Conservation (phyloP, 2,113 vertebrate species). For the Centropristis striata region DNA sequence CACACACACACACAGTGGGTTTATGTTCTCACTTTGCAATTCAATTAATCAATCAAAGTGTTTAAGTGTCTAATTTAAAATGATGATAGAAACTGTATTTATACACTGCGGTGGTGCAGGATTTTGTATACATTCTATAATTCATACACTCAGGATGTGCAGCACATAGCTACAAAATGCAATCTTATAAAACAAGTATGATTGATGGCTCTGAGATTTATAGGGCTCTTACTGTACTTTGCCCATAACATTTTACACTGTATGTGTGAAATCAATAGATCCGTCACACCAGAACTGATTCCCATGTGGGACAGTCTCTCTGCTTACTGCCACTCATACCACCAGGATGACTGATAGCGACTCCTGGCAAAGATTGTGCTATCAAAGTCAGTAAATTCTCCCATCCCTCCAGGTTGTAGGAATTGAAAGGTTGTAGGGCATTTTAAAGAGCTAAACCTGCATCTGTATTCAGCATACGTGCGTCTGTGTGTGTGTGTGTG, state of each 20-base stretch:
- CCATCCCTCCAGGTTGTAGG: conserved; percentile 28
- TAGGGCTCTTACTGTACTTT: conserved; percentile 52
- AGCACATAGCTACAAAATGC: conserved; percentile 15
- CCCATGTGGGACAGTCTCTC: conserved; percentile 45
- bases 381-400: conserved; percentile 50
- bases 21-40: background rate
- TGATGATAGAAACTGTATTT: conserved; percentile 4
- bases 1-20: conserved; percentile 16
- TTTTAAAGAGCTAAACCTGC: conserved; percentile 35
- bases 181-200: conserved; percentile 43
- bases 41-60: conserved; percentile 41
- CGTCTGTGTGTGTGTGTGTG: conserved; percentile 34
- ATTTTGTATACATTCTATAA: background rate
- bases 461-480: conserved; percentile 61
- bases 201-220: conserved; percentile 52
- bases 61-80: conserved; percentile 19
- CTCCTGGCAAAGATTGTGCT: conserved; percentile 9
- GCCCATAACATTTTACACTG: conserved; percentile 22
- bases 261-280: conserved; percentile 55
- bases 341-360: conserved; percentile 36
- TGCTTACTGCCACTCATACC: conserved; percentile 29
- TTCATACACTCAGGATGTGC: conserved; percentile 1
- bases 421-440: conserved; percentile 45
- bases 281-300: conserved; percentile 39
- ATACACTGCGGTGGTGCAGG: background rate